Conservation (phyloP, 1,140 invertebrate genomes). For the Phenacoccus solenopsis region DNA sequence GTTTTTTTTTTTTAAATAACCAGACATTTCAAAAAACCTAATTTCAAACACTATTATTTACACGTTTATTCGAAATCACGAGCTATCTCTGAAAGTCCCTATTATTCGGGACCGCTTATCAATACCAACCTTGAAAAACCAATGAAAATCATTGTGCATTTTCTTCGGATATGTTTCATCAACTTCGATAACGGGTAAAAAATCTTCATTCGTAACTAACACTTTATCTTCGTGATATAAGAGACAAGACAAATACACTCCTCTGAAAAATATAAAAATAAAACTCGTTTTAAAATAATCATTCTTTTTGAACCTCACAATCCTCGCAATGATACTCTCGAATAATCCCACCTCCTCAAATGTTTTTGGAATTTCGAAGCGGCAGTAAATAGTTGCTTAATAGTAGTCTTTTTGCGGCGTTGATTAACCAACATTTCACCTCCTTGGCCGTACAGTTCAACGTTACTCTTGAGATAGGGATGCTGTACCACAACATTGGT, state of each 20-base stretch:
- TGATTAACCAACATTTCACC: conserved; percentile 44
- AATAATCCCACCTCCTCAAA: conserved; percentile 52
- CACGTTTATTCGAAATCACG: too few relatives aligned
- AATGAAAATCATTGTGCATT: conserved; percentile 86
- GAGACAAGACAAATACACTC: conserved; percentile 82
- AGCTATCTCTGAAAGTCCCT: too few relatives aligned
- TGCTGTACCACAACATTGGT: conserved; percentile 50
- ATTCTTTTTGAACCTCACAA: neutral
- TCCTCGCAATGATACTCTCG: neutral
- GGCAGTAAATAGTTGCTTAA: conserved; percentile 86
- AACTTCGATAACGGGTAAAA: conserved; percentile 88
- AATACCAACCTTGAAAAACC: conserved; percentile 79
- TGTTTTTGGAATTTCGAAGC: conserved; percentile 91
- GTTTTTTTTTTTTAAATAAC: neutral
- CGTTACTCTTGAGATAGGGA: conserved; percentile 36
- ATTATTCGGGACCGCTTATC: too few relatives aligned
- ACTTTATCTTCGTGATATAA: conserved; percentile 90
- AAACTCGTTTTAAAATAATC: neutral
- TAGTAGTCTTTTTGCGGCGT: conserved; percentile 72
- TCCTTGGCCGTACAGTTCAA: conserved; percentile 25
- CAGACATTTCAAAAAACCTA: neutral
- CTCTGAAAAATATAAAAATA: conserved; percentile 44
- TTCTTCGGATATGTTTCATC: conserved; percentile 88
- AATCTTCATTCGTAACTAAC: conserved; percentile 89
- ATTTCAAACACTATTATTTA: too few relatives aligned